Evolutionary conservation across 2,113 vertebrate species (phyloP).

Genomic region (Haemorhous mexicanus): DNA sequence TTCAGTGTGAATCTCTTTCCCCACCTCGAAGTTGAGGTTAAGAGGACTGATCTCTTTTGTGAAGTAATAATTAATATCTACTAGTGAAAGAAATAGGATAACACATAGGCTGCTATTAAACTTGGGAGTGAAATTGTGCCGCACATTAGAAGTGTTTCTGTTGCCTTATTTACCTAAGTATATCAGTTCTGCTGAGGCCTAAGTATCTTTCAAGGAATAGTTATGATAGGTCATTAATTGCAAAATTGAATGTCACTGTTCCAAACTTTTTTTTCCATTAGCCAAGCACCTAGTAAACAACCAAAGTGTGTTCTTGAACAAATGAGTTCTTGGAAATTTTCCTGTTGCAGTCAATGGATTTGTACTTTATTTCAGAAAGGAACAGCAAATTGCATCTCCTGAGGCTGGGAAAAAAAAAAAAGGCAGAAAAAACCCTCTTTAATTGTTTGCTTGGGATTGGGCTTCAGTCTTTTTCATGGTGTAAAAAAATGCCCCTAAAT

Average conservation of each 20-base stretch:
- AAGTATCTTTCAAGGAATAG: background rate
- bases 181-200: background rate
- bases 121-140: background rate
- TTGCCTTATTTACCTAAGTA: background rate
- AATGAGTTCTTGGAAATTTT: constrained; percentile 37
- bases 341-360: background rate
- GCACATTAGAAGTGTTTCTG: background rate
- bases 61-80: background rate
- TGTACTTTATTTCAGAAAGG: background rate
- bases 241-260: background rate
- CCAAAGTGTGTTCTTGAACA: background rate
- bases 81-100: background rate
- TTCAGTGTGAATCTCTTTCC: background rate
- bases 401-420: background rate
- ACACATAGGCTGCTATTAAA: background rate
- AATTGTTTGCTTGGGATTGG: background rate
- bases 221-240: background rate
- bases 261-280: background rate
- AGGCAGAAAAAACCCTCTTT: background rate
- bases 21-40: background rate
- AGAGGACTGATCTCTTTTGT: background rate
- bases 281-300: background rate
- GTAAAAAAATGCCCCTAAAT: background rate
- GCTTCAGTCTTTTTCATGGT: background rate
- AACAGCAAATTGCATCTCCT: background rate